phyloP scores from a whole-genome alignment of 2,888 invertebrate species.

The Plagodis pulveraria region DNA sequence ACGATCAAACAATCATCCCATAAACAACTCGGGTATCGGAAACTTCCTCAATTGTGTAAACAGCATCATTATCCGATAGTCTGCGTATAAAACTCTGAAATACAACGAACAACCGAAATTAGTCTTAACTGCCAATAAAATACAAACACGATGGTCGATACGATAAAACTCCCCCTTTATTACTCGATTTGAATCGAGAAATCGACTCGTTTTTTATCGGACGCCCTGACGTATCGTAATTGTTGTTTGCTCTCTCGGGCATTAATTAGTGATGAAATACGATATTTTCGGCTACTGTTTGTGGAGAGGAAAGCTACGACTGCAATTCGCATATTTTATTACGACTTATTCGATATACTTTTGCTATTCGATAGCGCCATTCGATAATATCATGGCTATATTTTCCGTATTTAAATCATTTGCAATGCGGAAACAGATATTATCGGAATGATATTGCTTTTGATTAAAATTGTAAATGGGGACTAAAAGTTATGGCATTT shows the following conservation, averaged over 20 bases:
- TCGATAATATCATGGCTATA: no score
- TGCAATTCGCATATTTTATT: slow-evolving; percentile 28
- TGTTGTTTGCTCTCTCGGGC: slow-evolving; percentile 69
- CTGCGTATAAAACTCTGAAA: slow-evolving; percentile 35
- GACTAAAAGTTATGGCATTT: no score
- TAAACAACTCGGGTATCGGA: slow-evolving; percentile 2
- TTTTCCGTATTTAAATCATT: no score
- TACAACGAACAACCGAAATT: slow-evolving; percentile 59
- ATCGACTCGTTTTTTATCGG: slow-evolving; percentile 56
- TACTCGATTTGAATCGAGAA: slow-evolving; percentile 55
- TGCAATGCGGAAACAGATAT: no score
- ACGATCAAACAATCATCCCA: not conserved
- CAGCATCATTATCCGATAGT: slow-evolving; percentile 39
- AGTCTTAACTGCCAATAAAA: slow-evolving; percentile 70
- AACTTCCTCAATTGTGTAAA: slow-evolving; percentile 1
- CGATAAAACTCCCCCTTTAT: slow-evolving; percentile 64
- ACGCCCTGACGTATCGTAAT: slow-evolving; percentile 63
- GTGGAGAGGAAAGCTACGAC: slow-evolving; percentile 33
- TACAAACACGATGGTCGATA: slow-evolving; percentile 48
- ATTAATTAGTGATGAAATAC: slow-evolving; percentile 78
- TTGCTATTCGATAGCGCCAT: slow-evolving; percentile 9
- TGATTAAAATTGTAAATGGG: no score
- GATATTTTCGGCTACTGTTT: slow-evolving; percentile 68
- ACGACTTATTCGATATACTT: slow-evolving; percentile 17
- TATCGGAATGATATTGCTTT: no score